phyloP scores from a whole-genome alignment of 2,797 vertebrate genomes.

The Premnoplex brunnescens region DNA sequence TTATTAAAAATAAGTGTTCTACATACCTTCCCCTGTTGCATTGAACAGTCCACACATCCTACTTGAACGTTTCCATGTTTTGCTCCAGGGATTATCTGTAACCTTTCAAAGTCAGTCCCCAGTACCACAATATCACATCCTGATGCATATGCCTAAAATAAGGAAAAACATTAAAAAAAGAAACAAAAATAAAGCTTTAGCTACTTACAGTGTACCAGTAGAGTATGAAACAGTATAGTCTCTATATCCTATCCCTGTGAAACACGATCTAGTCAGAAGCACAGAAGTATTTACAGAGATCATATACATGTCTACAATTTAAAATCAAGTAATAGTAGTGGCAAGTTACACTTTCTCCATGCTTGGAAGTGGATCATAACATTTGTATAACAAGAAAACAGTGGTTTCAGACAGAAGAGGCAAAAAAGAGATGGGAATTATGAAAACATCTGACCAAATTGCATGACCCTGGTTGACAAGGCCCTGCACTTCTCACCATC shows the following conservation, averaged over 20 bases:
- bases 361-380: not conserved
- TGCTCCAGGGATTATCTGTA: conserved; percentile 96
- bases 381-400: not conserved
- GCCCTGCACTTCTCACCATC: not conserved
- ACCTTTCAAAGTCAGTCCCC: conserved; percentile 94
- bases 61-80: conserved; percentile 98
- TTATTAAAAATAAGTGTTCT: not conserved
- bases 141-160: conserved; percentile 90
- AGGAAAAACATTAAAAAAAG: not conserved
- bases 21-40: conserved; percentile 92
- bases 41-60: conserved; percentile 94
- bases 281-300: not conserved
- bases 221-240: not conserved
- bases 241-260: fast-evolving
- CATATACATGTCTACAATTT: not conserved
- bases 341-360: not conserved
- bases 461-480: fast-evolving
- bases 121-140: conserved; percentile 97
- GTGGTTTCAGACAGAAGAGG: not conserved
- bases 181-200: not conserved
- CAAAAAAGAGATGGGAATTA: not conserved
- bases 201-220: not conserved
- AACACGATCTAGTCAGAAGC: not conserved
- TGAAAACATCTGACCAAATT: not conserved
- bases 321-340: not conserved